These are phyloP conservation scores for Butorides virescens DNA, from an alignment of 2,113 vertebrate species.

Conservation along the genomic window DNA sequence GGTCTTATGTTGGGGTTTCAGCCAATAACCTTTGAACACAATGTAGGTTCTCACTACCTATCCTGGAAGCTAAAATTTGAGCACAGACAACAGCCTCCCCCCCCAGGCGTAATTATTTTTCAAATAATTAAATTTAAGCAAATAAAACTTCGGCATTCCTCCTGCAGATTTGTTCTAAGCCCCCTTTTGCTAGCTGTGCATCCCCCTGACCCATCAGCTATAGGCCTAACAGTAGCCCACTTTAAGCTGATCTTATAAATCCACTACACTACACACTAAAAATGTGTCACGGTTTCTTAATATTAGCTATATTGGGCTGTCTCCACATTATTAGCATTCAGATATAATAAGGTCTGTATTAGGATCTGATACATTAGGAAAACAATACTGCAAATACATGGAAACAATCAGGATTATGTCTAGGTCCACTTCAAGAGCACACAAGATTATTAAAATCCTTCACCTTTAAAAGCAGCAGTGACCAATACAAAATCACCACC, in stretches of 20 bases:
- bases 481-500: not conserved
- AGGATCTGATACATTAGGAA: not conserved
- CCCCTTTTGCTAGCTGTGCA: not conserved
- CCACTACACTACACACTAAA: not conserved
- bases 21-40: not conserved
- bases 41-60: not conserved
- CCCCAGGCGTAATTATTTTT: not conserved
- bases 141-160: not conserved
- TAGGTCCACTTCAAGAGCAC: not conserved
- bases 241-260: not conserved
- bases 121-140: not conserved
- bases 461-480: not conserved
- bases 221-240: not conserved
- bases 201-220: not conserved
- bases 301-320: not conserved
- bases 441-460: not conserved
- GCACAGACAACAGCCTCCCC: not conserved
- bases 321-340: not conserved
- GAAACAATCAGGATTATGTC: not conserved
- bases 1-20: not conserved
- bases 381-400: not conserved
- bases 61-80: not conserved
- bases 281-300: not conserved
- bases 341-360: not conserved
- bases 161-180: not conserved